A percentile compares a stretch with the other conserved stretches of the same genome.
Evolutionary conservation across 2,797 vertebrate genomes (phyloP).

Genomic region (Rhinatrema bivittatum): DNA sequence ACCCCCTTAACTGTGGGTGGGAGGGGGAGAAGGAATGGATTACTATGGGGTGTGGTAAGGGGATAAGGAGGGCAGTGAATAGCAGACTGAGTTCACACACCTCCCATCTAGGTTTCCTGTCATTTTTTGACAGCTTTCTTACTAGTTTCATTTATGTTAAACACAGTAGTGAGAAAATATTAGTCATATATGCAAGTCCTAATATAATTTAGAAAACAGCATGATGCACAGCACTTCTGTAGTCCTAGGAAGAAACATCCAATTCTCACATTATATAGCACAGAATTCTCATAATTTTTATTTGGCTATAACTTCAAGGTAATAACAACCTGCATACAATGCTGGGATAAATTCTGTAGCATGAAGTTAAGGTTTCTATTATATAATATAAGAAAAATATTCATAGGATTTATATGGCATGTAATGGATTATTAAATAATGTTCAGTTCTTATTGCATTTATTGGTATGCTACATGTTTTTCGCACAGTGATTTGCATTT

Average conservation of each 20-base stretch:
- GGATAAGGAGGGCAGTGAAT: constrained; percentile 1
- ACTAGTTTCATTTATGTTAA: constrained; percentile 26
- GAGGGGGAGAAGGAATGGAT: not conserved
- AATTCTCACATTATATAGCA: too few species aligned
- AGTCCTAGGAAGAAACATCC: too few species aligned
- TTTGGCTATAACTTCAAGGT: too few species aligned
- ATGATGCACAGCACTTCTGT: too few species aligned
- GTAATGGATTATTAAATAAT: constrained; percentile 20
- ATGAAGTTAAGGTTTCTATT: constrained; percentile 18
- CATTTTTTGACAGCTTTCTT: too few species aligned
- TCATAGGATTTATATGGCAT: constrained; percentile 14
- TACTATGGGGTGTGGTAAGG: constrained; percentile 12
- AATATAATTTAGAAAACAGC: too few species aligned
- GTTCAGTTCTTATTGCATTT: constrained; percentile 31
- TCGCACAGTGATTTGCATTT: constrained; percentile 8
- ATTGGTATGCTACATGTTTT: constrained; percentile 42
- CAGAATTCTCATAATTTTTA: too few species aligned
- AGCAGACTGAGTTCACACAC: too few species aligned
- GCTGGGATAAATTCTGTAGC: too few species aligned
- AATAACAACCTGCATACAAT: too few species aligned
- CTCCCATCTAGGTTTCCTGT: too few species aligned
- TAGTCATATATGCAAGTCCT: not conserved
- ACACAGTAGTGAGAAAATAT: not conserved
- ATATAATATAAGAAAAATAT: constrained; percentile 5
- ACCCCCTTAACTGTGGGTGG: too few species aligned